Evolutionary conservation across 2,113 vertebrate genomes (phyloP).

Genomic region (Turdus rufiventris): DNA sequence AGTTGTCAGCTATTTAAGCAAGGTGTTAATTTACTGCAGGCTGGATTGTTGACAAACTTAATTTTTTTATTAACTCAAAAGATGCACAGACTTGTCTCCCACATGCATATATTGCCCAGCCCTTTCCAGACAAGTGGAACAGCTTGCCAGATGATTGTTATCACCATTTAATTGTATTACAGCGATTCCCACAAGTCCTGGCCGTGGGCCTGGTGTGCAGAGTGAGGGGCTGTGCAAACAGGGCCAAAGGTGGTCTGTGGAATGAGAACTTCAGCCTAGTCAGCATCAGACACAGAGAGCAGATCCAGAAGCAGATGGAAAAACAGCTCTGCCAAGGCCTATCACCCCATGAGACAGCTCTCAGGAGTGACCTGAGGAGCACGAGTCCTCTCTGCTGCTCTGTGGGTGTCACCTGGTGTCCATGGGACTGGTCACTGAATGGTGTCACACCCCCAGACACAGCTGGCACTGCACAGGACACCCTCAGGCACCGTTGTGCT

Average conservation of each 20-base stretch:
- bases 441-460: background rate
- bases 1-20: conserved; percentile 54
- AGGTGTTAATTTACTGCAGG: conserved; percentile 32
- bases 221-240: background rate
- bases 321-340: accelerated
- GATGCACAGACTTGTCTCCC: conserved; percentile 18
- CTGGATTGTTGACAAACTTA: background rate
- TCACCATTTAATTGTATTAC: conserved; percentile 2
- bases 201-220: background rate
- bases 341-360: background rate
- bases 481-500: accelerated
- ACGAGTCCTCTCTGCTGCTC: background rate
- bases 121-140: conserved; percentile 23
- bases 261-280: accelerated
- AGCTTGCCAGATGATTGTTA: conserved; percentile 39
- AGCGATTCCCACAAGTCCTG: background rate
- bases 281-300: background rate
- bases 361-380: background rate
- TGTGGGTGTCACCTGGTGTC: background rate
- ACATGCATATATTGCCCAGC: background rate
- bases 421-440: background rate
- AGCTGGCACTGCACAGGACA: background rate
- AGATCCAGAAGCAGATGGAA: background rate
- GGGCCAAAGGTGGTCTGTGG: background rate
- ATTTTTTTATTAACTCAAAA: conserved; percentile 12